Base-by-base conservation (phyloP, 2,888 invertebrate species). In the Hypomecis atomaria region DNA sequence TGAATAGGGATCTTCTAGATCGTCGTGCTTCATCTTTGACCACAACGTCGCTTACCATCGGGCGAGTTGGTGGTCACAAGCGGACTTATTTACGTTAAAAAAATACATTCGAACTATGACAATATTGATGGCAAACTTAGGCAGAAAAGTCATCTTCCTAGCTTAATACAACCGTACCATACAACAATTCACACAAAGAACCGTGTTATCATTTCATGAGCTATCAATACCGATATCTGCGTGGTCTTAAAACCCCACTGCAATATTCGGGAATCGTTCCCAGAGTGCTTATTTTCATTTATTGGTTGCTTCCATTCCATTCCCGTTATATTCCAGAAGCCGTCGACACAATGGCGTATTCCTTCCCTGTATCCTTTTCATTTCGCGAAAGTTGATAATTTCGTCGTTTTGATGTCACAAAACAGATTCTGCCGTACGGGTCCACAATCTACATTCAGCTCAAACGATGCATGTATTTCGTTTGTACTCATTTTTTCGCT, bases 341-440 rank as follows among this genome's bases (percentile, higher is more conserved):
- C 23, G 40, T 56, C 47, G 6, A n/a, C 23, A 56, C 56, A 47
- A 56, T 47, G 47, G 47, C 37, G 13, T 45, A 45, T 40, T 56
- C 9, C 37, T 37, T 38, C 10, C 11, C 48, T 42, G 57, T 57
- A 33, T 40, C 44, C 34, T 40, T 48, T 57, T 38, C 38, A 57
- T 57, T 57, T 48, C 56, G 47, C 7, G 52, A 56, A 33, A 47
- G 56, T 47, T 23, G 56, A 56, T 47, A 43, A 47, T 56, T 47
- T 56, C 13, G 38, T 38, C 56, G 42, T 56, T 56, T 56, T 56
- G 47, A 47, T 38, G 56, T 23, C 47, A 40, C 47, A 56, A 55
- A 45, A 55, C 45, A 55, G 44, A 37, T 55, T 55, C 13, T 9
- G 23, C 45, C n/a, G 55, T 52, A 40, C 52, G 40, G 13, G 13